Conservation (phyloP, 2,888 invertebrate genomes). For the Pyrrhopygopsis socrates region DNA sequence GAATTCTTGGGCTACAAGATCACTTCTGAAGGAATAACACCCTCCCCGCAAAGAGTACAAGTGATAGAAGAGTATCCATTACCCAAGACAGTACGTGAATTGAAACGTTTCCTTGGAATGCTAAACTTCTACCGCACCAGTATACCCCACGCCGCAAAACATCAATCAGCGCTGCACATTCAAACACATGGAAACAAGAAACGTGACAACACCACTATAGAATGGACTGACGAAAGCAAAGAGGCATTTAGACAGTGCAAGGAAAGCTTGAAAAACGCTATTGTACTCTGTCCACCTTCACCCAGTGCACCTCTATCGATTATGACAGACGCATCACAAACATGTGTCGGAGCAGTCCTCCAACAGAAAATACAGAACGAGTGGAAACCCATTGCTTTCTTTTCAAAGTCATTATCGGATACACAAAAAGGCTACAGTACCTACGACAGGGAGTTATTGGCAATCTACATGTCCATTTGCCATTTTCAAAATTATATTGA, state of each 20-base stretch:
- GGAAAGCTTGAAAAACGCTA: no score
- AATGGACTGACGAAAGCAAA: no score
- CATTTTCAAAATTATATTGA: neutral
- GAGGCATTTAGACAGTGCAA: no score
- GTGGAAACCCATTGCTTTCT: neutral
- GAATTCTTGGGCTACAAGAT: neutral
- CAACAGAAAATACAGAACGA: neutral
- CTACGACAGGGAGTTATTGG: conserved; percentile 8
- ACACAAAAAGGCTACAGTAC: neutral
- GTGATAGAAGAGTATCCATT: neutral
- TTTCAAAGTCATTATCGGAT: neutral
- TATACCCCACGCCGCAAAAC: conserved; percentile 1
- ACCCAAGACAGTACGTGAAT: neutral
- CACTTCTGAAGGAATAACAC: neutral
- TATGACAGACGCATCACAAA: neutral
- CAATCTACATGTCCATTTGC: neutral
- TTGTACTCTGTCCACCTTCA: no score
- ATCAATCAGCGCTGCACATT: neutral
- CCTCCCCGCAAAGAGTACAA: neutral
- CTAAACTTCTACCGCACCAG: neutral
- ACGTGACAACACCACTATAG: no score
- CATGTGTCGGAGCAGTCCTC: neutral
- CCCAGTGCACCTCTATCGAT: no score
- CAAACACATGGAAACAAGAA: neutral
- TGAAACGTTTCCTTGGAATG: neutral